These are phyloP conservation scores for Myiagra hebetior DNA, from an alignment of 2,113 vertebrate species.

Conservation along the genomic window DNA sequence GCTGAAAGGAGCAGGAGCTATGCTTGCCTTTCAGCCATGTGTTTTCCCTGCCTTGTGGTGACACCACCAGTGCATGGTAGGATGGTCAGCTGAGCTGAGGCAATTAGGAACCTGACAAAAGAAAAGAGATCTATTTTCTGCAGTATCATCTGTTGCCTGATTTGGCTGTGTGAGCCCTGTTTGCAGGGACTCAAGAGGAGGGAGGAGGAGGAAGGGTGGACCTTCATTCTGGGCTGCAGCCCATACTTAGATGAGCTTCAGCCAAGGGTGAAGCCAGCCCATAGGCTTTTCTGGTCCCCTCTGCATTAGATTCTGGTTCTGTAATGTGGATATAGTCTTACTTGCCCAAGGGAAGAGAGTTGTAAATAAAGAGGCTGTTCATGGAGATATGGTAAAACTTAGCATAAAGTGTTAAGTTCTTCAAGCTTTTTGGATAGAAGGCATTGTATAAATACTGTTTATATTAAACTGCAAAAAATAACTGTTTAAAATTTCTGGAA, in stretches of 20 bases:
- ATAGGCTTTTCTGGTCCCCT: not conserved
- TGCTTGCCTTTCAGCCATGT: not conserved
- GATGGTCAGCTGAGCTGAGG: not conserved
- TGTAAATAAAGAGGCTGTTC: conserved; percentile 14
- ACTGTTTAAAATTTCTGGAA: conserved; percentile 36
- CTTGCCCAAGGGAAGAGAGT: not conserved
- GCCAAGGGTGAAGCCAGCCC: not conserved
- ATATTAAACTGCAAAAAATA: not conserved
- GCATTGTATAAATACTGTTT: not conserved
- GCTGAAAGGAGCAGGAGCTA: not conserved
- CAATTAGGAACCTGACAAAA: not conserved
- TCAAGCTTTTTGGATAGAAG: conserved; percentile 12
- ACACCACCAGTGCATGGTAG: not conserved
- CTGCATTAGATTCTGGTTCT: not conserved
- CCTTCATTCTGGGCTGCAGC: not conserved
- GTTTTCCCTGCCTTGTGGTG: not conserved
- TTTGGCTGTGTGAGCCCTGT: not conserved
- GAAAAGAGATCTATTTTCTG: not conserved
- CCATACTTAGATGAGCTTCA: not conserved
- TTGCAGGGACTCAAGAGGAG: not conserved
- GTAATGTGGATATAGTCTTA: not conserved
- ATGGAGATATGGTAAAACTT: not conserved
- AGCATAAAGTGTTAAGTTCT: not conserved
- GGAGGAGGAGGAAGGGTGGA: conserved; percentile 12
- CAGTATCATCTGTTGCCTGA: not conserved